Conservation (phyloP, 2,113 vertebrate species). For the Syngnathus scovelli region DNA sequence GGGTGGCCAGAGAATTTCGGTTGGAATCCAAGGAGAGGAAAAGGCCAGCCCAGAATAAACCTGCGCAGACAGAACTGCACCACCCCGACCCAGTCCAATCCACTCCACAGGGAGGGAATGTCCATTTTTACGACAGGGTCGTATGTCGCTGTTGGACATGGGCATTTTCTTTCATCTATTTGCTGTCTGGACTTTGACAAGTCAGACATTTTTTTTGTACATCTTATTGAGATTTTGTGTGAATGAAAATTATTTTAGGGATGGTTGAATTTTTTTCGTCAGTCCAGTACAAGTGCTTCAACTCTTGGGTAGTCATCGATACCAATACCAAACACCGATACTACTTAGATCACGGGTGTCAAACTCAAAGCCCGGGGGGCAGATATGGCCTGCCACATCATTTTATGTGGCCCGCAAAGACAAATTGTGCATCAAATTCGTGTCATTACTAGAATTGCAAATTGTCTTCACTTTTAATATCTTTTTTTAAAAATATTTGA, state of each 20-base stretch:
- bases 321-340: no score
- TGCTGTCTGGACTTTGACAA: background rate
- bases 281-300: no score
- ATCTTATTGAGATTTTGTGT: background rate
- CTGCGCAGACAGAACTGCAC: conserved; percentile 39
- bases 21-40: conserved; percentile 62
- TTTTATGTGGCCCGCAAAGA: no score
- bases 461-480: no score
- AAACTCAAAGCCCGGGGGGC: no score
- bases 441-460: no score
- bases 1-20: conserved; percentile 50
- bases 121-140: conserved; percentile 48
- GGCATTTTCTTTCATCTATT: background rate
- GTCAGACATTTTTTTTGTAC: background rate
- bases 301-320: no score
- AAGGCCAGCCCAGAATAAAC: conserved; percentile 69
- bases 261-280: no score
- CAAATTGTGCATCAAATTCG: no score
- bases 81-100: conserved; percentile 10
- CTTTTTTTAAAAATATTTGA: no score
- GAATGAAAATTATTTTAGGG: background rate
- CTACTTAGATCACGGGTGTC: no score
- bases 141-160: conserved; percentile 19
- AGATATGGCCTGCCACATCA: no score
- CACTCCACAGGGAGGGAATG: conserved; percentile 40